Base-by-base conservation (phyloP, 2,113 vertebrate genomes). In the Hydropotes inermis region DNA sequence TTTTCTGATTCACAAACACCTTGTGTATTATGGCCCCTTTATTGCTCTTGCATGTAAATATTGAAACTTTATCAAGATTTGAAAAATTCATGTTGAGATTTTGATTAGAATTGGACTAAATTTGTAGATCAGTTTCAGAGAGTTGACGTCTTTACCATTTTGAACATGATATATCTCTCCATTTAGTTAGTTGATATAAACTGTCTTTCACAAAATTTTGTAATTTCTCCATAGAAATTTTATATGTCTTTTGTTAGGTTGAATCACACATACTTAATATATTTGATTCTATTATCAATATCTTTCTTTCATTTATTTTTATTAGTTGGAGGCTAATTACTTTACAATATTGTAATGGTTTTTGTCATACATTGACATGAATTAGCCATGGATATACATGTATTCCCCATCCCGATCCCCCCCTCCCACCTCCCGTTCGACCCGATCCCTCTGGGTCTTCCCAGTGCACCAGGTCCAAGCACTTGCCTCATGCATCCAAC, bases 211-310 rank as follows among this genome's bases (percentile, higher is more conserved):
- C 94, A 76, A 89, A 50, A 87, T 91, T 89, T 94, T 86, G 14
- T 88, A 36, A 43, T 91, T 91, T 83, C 89, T 93, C 15, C 25
- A 30, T 91, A 36, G 11, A 91, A 70, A 43, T 55, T 67, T 58
- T 87, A 67, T 70, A 58, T 87, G 28, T 93, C 39, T 92, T 92
- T 87, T 94, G 28, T 95, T 94, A 91, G 84, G 78, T 87, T 78
- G 61, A 84, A 50, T 95, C 45, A 81, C 90, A 60, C 58, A 14
- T 64, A 79, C 30, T 88, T 87, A 36, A 47, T 64, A 85, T n/a
- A 85, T 92, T 95, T 93, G 13, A 30, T 94, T 45, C 14, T 89
- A 9, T 16, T 89, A 27, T 89, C n/a, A 57, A 5, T 91, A 47
- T 89, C 7, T 50, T 87, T 96, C 43, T 87, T 96, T 95, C 39